Evolutionary conservation across 2,113 vertebrate species (phyloP).

Genomic region (Sphyrna mokarran): DNA sequence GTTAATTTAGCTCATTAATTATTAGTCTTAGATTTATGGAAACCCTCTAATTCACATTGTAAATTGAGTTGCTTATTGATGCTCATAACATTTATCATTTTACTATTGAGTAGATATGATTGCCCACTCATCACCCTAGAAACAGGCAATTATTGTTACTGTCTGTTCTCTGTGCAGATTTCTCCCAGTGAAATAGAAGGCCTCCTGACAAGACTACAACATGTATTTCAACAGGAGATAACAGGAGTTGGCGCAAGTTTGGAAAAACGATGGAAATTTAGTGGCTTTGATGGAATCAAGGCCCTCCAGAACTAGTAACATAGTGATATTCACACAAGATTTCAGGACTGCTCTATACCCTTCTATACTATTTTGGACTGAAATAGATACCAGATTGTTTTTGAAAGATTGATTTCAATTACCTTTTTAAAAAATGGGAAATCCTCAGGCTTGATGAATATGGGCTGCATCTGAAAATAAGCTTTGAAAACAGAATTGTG

Average conservation of each 20-base stretch:
- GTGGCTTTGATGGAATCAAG: conserved; percentile 87
- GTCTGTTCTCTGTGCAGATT: conserved; percentile 58
- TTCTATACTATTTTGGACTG: not conserved
- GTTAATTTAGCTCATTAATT: not conserved
- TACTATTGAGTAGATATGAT: not conserved
- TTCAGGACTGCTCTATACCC: not conserved
- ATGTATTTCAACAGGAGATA: conserved; percentile 87
- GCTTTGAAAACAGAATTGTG: not conserved
- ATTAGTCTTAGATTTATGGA: not conserved
- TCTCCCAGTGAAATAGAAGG: conserved; percentile 77
- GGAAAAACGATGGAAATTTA: conserved; percentile 95
- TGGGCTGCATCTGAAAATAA: not conserved
- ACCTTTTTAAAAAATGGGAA: not conserved
- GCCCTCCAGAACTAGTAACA: conserved; percentile 39
- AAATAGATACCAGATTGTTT: conserved; percentile 1
- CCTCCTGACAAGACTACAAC: conserved; percentile 79
- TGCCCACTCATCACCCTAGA: not conserved
- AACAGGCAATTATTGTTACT: not conserved
- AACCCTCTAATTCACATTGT: not conserved
- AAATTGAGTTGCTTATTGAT: not conserved
- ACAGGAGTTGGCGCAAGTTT: conserved; percentile 88
- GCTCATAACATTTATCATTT: not conserved
- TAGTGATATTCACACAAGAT: not conserved
- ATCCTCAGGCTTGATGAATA: conserved; percentile 10
- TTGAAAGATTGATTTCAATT: conserved; percentile 12